Percentiles rank a stretch among this genome's conserved stretches.
Evolutionary conservation across 2,888 invertebrate genomes (phyloP).

Genomic region (Amaurobius ferox): DNA sequence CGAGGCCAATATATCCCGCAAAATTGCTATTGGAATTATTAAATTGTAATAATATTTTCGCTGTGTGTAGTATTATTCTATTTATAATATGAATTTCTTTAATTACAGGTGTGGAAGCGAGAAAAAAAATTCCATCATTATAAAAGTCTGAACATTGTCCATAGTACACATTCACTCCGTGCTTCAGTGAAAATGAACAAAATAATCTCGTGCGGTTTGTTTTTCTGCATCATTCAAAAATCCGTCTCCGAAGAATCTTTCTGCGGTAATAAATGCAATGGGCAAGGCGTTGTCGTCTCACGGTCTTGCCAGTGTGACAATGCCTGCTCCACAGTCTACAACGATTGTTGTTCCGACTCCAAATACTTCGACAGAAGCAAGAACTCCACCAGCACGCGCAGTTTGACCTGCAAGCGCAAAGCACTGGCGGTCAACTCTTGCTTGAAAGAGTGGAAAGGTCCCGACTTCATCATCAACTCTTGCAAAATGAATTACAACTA

Average conservation of each 20-base stretch:
- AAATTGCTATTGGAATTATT: too few relatives aligned
- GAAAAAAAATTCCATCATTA: too few relatives aligned
- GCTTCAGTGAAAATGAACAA: background rate
- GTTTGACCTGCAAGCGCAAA: constrained; percentile 33
- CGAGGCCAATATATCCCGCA: too few relatives aligned
- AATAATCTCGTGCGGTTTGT: background rate
- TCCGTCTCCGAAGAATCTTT: constrained; percentile 38
- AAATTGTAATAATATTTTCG: too few relatives aligned
- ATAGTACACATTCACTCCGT: too few relatives aligned
- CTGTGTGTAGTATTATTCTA: too few relatives aligned
- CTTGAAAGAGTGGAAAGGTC: constrained; percentile 49
- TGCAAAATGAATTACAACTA: constrained; percentile 11
- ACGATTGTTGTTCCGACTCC: constrained; percentile 55
- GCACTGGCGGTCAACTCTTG: constrained; percentile 36
- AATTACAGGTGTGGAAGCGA: too few relatives aligned
- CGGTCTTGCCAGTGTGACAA: constrained; percentile 52
- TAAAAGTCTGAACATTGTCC: too few relatives aligned
- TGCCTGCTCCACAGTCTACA: constrained; percentile 34
- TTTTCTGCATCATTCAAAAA: background rate
- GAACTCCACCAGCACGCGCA: background rate
- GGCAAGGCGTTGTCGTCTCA: constrained; percentile 24
- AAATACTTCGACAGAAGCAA: constrained; percentile 19
- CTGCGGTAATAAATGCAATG: constrained; percentile 48
- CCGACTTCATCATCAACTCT: constrained; percentile 61
- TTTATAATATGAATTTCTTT: too few relatives aligned